Evolutionary conservation across 2,797 vertebrate species (phyloP), one percentile per base, ranked within the genome.

Genomic region (Trachurus trachurus): DNA sequence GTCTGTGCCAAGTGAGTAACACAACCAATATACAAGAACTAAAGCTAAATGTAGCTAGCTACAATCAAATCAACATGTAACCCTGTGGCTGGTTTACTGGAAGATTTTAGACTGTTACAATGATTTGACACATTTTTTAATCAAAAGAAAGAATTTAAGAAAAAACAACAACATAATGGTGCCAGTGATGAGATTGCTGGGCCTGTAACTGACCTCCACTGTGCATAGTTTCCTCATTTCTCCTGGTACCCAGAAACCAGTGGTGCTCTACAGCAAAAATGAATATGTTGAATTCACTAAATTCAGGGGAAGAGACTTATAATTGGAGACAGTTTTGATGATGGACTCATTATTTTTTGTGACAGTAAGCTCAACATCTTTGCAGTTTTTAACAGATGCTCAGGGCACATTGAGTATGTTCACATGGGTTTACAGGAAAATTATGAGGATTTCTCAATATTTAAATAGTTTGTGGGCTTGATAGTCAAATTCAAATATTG

Each of bases 1-100:
- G 2, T 16, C 58, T 34, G 13, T 76, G 19, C 86, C 76, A 0
- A 76, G 86, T 87, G 69, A 87, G 82, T 83, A 26, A 16, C 45
- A 0, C 34, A 7, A 8, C 34, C 34, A 8, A 37, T 37, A 37
- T 7, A 37, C 34, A 37, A 37, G 34, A 37, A 37, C 34, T 37
- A 8, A 8, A 37, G 26, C 21, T 15, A 21, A 13, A 12, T 12
- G 9, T 15, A 63, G 9, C 13, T 19, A 56, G 34, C 52, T 21
- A 54, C 15, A 47, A n/a, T 21, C 56, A 57, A 17, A 52, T 21
- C 21, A 12, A 13, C 2, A 15, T 53, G 13, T 13, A 22, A 13
- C 50, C 13, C 21, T 13, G n/a, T 22, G 19, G 4, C 9, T 50
- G 3, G 19, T 19, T 1, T n/a, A 5, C 5, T 50, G 49, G 9